Conservation (phyloP, 2,888 invertebrate genomes). For the Drosophila helvetica region DNA sequence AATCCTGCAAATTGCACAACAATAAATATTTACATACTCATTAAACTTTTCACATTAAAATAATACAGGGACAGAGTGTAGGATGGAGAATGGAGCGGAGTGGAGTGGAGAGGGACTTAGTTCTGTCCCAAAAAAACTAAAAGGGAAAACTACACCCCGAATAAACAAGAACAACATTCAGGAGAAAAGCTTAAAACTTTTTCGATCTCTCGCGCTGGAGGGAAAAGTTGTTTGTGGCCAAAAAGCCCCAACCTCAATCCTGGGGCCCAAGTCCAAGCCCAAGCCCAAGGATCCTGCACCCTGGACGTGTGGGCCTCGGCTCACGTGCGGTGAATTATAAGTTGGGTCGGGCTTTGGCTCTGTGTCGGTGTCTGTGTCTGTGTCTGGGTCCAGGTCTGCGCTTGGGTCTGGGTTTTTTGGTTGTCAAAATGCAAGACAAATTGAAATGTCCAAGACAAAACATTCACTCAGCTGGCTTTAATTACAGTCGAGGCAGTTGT, state of each 20-base stretch:
- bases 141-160: slow-evolving; percentile 47
- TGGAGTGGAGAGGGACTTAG: slow-evolving; percentile 1
- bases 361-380: background rate
- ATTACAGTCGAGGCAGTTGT: slow-evolving; percentile 20
- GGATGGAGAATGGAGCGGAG: background rate
- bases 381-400: too few species aligned
- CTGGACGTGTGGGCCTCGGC: slow-evolving; percentile 1
- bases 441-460: slow-evolving; percentile 39
- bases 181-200: slow-evolving; percentile 59
- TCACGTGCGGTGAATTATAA: slow-evolving; percentile 41
- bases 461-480: slow-evolving; percentile 39
- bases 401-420: slow-evolving; percentile 27
- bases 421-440: slow-evolving; percentile 31
- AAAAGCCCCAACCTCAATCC: slow-evolving; percentile 19
- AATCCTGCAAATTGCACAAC: slow-evolving; percentile 49
- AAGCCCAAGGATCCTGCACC: background rate
- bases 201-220: slow-evolving; percentile 54
- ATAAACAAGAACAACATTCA: slow-evolving; percentile 35
- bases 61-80: slow-evolving; percentile 30
- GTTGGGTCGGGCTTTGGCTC: background rate
- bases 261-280: slow-evolving; percentile 22
- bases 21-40: slow-evolving; percentile 75
- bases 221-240: slow-evolving; percentile 38
- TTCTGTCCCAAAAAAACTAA: slow-evolving; percentile 28
- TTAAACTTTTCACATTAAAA: slow-evolving; percentile 74